Conservation (phyloP, 2,113 vertebrate genomes). For the Albula glossodonta region DNA sequence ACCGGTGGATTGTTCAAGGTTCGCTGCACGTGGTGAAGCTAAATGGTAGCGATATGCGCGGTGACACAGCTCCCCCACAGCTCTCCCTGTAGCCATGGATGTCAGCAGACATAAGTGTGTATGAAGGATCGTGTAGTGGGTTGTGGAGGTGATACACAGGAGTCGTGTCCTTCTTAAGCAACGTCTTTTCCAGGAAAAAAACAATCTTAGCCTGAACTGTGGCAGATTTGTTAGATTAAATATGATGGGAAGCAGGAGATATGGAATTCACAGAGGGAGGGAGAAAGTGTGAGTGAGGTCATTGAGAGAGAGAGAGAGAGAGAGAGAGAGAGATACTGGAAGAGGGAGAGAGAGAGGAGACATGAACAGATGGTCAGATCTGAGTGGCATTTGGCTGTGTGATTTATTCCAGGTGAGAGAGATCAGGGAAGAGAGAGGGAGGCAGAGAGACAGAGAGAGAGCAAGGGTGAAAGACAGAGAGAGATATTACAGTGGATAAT, state of each 20-base stretch:
- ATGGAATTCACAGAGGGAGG: not conserved
- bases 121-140: not conserved
- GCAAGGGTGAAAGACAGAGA: too few species aligned
- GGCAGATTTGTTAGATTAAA: not conserved
- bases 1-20: not conserved
- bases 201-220: not conserved
- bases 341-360: conserved; percentile 26
- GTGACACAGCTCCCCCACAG: not conserved
- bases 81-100: not conserved
- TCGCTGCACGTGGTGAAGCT: not conserved
- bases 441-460: not conserved
- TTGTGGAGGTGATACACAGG: not conserved
- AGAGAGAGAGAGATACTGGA: conserved; percentile 18
- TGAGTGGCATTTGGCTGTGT: conserved; percentile 28
- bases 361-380: conserved; percentile 31
- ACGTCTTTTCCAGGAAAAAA: not conserved
- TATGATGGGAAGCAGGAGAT: not conserved
- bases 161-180: not conserved
- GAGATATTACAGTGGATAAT: not conserved
- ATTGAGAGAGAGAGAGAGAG: not conserved
- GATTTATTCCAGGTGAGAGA: conserved; percentile 31
- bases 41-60: not conserved
- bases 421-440: not conserved
- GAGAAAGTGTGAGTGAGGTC: not conserved
- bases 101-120: not conserved